Evolutionary conservation across 1,140 invertebrate species (phyloP), one percentile per base, ranked within the genome.

Genomic region (Sinonovacula constricta): DNA sequence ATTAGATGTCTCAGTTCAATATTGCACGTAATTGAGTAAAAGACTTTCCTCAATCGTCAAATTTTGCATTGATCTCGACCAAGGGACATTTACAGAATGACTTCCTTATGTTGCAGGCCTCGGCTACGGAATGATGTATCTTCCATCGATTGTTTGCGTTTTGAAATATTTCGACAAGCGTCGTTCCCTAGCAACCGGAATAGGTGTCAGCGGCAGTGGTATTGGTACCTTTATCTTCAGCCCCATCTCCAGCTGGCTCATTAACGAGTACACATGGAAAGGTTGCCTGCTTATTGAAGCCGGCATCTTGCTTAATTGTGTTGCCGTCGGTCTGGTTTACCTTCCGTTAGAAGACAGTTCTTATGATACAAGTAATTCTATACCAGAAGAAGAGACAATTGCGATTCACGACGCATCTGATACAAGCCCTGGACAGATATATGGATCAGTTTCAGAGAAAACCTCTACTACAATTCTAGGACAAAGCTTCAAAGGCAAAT

Each of bases 121-220:
- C 10, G 74, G 74, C 34, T 77, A 68, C 51, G 74, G 74, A 15
- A 56, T 77, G 34, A 67, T 77, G 12, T 67, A 67, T n/a, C 74
- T 77, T 14, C 74, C 74, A 18, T 67, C 74, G 7, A 77, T 77
- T 15, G 74, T 77, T 30, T 59, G 51, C 34, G 74, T 77, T 3
- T 59, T 49, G 45, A 98, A 98, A 91, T 99, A 99, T 92, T 99
- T 99, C 91, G 97, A 99, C 89, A 96, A 96, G 3, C 97, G 97
- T 87, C 92, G 98, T 80, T 98, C 97, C 1, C 89, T 99, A 72
- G 98, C 98, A 24, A 99, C 97, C 0, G 98, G 98, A 22, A 97
- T 99, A 51, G 97, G 97, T 0, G 97, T 99, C 14, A 98, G 96
- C 88, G 97, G 97, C 15, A 97, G 96, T 0, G 97, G 97, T 30